Conservation (phyloP, 2,113 vertebrate genomes). For the Bujurquina vittata region DNA sequence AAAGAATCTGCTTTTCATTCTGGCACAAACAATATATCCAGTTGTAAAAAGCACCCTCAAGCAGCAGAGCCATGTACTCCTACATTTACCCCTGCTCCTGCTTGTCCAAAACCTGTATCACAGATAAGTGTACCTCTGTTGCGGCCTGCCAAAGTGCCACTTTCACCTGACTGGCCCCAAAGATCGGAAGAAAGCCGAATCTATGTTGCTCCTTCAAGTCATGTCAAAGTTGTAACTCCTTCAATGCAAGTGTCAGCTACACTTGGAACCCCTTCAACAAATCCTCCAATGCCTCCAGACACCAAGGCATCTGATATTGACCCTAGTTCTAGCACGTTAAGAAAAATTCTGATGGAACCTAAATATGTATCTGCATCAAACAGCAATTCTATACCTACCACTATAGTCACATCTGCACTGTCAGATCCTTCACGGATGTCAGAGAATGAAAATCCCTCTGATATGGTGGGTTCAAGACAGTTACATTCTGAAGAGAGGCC, state of each 20-base stretch:
- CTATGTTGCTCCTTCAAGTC: constrained; percentile 81
- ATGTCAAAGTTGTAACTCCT: constrained; percentile 80
- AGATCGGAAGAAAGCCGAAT: constrained; percentile 87
- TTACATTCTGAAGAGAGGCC: constrained; percentile 83
- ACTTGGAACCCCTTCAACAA: constrained; percentile 68
- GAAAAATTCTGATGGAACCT: constrained; percentile 98
- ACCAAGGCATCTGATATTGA: constrained; percentile 95
- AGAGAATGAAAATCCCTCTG: constrained; percentile 76
- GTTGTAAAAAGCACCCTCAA: constrained; percentile 66
- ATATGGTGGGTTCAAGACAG: constrained; percentile 78
- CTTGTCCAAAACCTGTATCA: constrained; percentile 68
- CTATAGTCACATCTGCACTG: constrained; percentile 84
- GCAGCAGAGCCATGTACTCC: constrained; percentile 54
- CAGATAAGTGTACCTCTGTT: constrained; percentile 71
- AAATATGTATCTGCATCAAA: constrained; percentile 90
- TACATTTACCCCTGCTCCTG: constrained; percentile 44
- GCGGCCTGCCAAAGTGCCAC: constrained; percentile 63
- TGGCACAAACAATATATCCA: constrained; percentile 65
- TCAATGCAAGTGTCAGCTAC: constrained; percentile 63
- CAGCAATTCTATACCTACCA: constrained; percentile 80
- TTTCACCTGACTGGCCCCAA: constrained; percentile 87
- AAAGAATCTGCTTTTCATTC: constrained; percentile 84
- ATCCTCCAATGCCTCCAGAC: constrained; percentile 87
- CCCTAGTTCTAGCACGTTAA: constrained; percentile 92
- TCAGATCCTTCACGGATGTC: constrained; percentile 78